phyloP scores from a whole-genome alignment of 2,888 invertebrate genomes.

The Furcula furcula region DNA sequence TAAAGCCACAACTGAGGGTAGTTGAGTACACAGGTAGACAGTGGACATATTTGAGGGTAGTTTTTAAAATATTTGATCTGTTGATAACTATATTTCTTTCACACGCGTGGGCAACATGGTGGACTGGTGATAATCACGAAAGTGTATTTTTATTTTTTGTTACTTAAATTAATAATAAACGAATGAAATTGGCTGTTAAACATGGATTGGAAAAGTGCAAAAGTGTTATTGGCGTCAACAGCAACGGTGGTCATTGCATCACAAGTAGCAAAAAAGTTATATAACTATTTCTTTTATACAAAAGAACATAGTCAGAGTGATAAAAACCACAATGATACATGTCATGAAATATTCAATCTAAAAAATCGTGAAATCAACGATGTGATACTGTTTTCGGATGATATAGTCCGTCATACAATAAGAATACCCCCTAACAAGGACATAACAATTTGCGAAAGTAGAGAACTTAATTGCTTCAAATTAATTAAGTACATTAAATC shows the following conservation, averaged over 20 bases:
- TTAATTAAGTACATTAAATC: slow-evolving; percentile 73
- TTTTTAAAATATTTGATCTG: slow-evolving; percentile 11
- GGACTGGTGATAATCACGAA: slow-evolving; percentile 41
- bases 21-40: no score
- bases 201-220: slow-evolving; percentile 74
- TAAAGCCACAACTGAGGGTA: no score
- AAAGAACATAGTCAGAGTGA: slow-evolving; percentile 37
- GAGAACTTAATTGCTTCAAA: slow-evolving; percentile 72
- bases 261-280: slow-evolving; percentile 64
- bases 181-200: slow-evolving; percentile 29
- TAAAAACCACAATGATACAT: slow-evolving; percentile 43
- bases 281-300: slow-evolving; percentile 53
- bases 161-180: slow-evolving; percentile 16
- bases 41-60: slow-evolving; percentile 50
- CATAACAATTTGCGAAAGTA: slow-evolving; percentile 64
- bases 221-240: slow-evolving; percentile 64
- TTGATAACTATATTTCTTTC: slow-evolving; percentile 9
- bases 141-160: slow-evolving; percentile 33
- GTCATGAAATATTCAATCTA: slow-evolving; percentile 50
- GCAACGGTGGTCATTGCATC: slow-evolving; percentile 66
- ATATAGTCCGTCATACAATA: slow-evolving; percentile 59
- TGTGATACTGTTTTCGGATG: slow-evolving; percentile 74
- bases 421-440: slow-evolving; percentile 62
- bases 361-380: slow-evolving; percentile 74
- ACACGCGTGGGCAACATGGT: slow-evolving; percentile 68